phyloP scores from a whole-genome alignment of 2,888 invertebrate genomes.

The Napeogenes inachia region DNA sequence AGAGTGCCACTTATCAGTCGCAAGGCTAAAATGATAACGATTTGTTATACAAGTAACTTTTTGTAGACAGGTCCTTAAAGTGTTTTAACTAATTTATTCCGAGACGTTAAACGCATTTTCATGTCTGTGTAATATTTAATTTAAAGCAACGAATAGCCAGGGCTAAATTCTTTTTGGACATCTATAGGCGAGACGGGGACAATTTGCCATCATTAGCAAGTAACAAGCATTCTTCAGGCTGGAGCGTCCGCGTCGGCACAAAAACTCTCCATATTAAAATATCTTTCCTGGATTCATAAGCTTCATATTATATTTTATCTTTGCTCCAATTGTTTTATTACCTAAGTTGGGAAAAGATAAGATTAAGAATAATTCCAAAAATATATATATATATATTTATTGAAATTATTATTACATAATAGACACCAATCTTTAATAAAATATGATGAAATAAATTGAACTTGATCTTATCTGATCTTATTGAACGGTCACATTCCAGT shows the following conservation, averaged over 20 bases:
- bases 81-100: slow-evolving; percentile 31
- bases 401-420: not conserved
- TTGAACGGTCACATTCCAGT: not conserved
- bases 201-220: slow-evolving; percentile 61
- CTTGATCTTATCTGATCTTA: not conserved
- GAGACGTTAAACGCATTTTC: slow-evolving; percentile 41
- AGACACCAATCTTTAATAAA: no score
- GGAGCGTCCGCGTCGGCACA: slow-evolving; percentile 37
- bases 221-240: slow-evolving; percentile 51
- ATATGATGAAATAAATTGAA: no score
- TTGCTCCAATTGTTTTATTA: slow-evolving; percentile 10
- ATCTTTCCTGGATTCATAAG: slow-evolving; percentile 22
- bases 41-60: slow-evolving; percentile 14
- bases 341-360: slow-evolving; percentile 2
- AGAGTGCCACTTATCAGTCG: not conserved
- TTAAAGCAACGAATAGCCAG: slow-evolving; percentile 44
- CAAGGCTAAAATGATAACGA: slow-evolving; percentile 10
- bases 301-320: slow-evolving; percentile 16
- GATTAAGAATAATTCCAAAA: not conserved
- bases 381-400: not conserved
- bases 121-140: slow-evolving; percentile 53
- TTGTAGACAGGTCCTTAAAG: slow-evolving; percentile 20
- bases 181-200: slow-evolving; percentile 46
- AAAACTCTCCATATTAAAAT: slow-evolving; percentile 49
- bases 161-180: slow-evolving; percentile 53